phyloP scores from a whole-genome alignment of 2,113 vertebrate species.

The Lagenorhynchus albirostris region DNA sequence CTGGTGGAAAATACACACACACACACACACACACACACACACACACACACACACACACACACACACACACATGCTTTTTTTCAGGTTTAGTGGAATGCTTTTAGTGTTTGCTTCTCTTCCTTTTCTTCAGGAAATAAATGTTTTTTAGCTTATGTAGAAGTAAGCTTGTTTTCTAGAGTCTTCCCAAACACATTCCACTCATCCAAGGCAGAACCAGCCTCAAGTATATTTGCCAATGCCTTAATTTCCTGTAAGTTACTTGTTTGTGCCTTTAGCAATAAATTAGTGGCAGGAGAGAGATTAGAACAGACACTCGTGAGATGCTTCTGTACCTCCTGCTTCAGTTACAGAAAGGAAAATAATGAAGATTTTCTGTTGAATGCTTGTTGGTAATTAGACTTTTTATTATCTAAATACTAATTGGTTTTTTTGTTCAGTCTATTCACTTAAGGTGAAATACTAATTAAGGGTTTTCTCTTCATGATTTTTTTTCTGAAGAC shows the following conservation, averaged over 20 bases:
- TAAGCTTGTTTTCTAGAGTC: not conserved
- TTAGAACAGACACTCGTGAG: not conserved
- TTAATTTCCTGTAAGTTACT: not conserved
- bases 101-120: not conserved
- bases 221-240: not conserved
- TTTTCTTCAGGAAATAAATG: not conserved
- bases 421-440: constrained; percentile 50
- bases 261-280: constrained; percentile 12
- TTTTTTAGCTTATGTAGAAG: not conserved
- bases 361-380: constrained; percentile 39
- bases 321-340: not conserved
- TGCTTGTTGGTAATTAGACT: constrained; percentile 23
- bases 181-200: not conserved
- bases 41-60: not conserved
- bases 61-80: too few relatives aligned
- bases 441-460: constrained; percentile 50
- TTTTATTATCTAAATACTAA: constrained; percentile 61
- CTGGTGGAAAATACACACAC: not conserved
- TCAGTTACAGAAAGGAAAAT: not conserved
- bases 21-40: not conserved
- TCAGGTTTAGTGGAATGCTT: not conserved
- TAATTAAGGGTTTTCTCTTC: constrained; percentile 53
- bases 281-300: not conserved
- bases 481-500: not conserved
- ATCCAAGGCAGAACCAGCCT: not conserved